Evolutionary conservation across 2,797 vertebrate species (phyloP).

Genomic region (Oreortyx pictus): DNA sequence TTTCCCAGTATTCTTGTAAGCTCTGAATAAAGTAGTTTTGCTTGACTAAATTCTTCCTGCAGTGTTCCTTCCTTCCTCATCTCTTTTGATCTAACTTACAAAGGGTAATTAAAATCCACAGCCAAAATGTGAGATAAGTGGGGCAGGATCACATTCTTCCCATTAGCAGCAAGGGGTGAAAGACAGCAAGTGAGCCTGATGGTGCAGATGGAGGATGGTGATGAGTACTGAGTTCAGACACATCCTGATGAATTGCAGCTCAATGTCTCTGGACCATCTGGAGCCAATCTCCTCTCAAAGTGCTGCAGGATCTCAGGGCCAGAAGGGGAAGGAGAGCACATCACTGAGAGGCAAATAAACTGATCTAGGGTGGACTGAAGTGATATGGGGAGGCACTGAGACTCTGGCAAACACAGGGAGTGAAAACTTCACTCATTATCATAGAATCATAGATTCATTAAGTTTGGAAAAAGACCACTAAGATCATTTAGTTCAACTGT

Average conservation of each 20-base stretch:
- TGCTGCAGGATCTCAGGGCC: not conserved
- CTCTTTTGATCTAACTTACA: conserved; percentile 1
- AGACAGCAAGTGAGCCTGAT: not conserved
- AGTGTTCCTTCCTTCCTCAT: not conserved
- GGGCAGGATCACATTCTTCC: not conserved
- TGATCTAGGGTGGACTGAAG: not conserved
- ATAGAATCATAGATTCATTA: no score
- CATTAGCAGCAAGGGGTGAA: not conserved
- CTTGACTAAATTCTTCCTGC: not conserved
- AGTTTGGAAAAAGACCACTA: no score
- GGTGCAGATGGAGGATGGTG: not conserved
- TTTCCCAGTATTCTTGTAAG: not conserved
- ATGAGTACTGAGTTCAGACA: not conserved
- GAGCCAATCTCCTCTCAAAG: not conserved
- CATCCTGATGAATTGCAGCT: not conserved
- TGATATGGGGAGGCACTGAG: not conserved
- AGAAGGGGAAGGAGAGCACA: not conserved
- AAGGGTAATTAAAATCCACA: conserved; percentile 1
- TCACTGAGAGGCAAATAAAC: not conserved
- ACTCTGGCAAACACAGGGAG: not conserved
- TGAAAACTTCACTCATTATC: not conserved
- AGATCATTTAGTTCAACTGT: no score
- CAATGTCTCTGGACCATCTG: not conserved
- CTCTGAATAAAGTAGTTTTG: not conserved
- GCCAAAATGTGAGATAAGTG: not conserved